Evolutionary conservation across 2,888 invertebrate genomes (phyloP), one percentile per base, ranked within the genome.

Genomic region (Agriotes lineatus): DNA sequence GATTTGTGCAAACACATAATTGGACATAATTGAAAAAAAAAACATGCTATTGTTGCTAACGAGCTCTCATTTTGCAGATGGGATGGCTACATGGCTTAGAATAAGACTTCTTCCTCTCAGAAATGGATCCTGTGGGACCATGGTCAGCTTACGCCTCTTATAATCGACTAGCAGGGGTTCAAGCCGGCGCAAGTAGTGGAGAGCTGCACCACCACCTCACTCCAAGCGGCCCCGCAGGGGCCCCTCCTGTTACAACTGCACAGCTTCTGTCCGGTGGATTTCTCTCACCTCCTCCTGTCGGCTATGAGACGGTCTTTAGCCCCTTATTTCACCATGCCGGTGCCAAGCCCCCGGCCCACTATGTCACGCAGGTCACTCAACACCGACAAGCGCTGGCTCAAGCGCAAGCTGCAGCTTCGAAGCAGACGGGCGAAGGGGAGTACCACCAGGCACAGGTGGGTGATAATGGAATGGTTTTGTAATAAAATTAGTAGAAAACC

Each of bases 121-220:
- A 72, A 76, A 95, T 95, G 94, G 95, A 95, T 91, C 94, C 94
- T 84, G 93, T 93, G 85, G 93, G 93, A 87, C 93, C 94, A 87
- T 95, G 95, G 95, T 90, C 91, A 83, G 91, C 91, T 83, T 92
- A 92, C 85, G 88, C 91, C 83, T 91, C 93, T 78, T 94, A 94
- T 88, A 94, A 94, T 87, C 91, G 94, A 80, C 87, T 94, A 85
- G 89, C 92, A 76, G 89, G 90, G 78, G 90, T 90, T 76, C 90
- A 90, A 83, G 87, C 91, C 78, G 88, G 90, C 82, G 86, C 91
- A 83, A 86, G 90, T 81, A 87, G 89, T 84, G 88, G 89, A 79
- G 89, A 90, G 83, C 87, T 90, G 83, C 88, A 92, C 85, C 89
- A 90, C 84, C 89, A 90, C 83, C 86, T 90, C 82, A 86, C 92